These are phyloP conservation scores for Herpetotheres cachinnans DNA, from an alignment of 2,113 vertebrate species.

Conservation along the genomic window DNA sequence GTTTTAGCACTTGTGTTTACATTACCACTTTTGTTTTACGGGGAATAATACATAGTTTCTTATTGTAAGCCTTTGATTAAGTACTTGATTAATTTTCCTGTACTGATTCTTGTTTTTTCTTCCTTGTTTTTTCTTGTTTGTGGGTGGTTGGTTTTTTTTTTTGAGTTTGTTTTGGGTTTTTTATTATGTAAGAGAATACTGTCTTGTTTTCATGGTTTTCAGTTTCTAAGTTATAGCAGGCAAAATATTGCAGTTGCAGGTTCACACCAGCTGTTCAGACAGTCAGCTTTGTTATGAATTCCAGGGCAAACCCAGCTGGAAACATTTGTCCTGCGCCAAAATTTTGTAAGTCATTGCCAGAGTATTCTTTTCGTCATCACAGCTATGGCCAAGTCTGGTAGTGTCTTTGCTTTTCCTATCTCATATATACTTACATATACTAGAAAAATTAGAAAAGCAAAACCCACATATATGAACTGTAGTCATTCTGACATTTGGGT, in stretches of 20 bases:
- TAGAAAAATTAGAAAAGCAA: neutral
- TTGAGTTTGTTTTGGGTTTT: neutral
- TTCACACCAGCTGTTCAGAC: neutral
- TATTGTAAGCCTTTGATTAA: neutral
- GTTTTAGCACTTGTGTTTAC: neutral
- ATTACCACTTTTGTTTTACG: conserved; percentile 29
- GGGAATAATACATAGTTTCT: conserved; percentile 25
- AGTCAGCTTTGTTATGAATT: neutral
- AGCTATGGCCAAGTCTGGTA: neutral
- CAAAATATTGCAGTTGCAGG: neutral
- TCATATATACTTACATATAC: neutral
- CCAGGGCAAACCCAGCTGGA: neutral
- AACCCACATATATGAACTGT: fast-evolving
- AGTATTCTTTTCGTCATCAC: neutral
- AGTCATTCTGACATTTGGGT: neutral
- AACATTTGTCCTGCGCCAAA: neutral
- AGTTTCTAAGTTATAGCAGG: neutral
- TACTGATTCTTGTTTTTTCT: neutral
- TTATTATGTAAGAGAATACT: neutral
- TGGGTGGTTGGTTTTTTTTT: neutral
- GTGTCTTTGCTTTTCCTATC: neutral
- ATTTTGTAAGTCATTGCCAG: neutral
- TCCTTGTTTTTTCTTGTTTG: neutral
- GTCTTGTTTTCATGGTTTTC: neutral
- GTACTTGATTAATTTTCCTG: neutral